Base-by-base conservation (phyloP, 2,888 invertebrate genomes). In the Patella pellucida region DNA sequence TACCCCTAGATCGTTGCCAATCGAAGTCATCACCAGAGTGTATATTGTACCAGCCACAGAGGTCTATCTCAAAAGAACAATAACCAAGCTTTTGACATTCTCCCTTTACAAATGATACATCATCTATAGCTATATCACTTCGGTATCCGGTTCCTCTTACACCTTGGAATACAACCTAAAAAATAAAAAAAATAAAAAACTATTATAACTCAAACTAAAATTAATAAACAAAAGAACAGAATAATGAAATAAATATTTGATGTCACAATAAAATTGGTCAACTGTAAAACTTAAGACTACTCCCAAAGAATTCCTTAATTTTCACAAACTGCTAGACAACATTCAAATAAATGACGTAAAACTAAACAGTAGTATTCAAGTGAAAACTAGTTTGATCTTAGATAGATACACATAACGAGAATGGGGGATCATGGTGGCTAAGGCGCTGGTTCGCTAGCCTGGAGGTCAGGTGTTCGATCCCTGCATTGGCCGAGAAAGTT, bases 31-130 rank as follows among this genome's bases (percentile, higher is more conserved):
- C 89, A 71, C 79, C 74, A 80, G 81, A 56, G 73, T 78, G 72
- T 12, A 78, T 76, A 74, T 89, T 89, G 41, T 81, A 83, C 87
- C 89, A 90, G 50, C 84, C 81, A 75, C 91, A 91, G 2, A 85
- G 75, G 56, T 86, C 86, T 51, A 76, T 83, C 75, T 90, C 89
- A 82, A 91, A 91, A 73, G 85, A 83, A 78, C 91, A 91, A 76
- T 86, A 78, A 73, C 84, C 87, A 79, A 78, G 69, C 56, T 72
- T 76, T 71, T 76, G 77, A 73, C 86, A 86, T 11, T 79, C 62
- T 70, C 83, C 84, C 51, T 69, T 51, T 1, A 72, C 27, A 14
- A 84, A 77, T 9, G 77, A 76, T 11, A 87, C 82, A 80, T 89
- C 89, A 79, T 89, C 89, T 69, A 89, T 77, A 23, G 87, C 89